Base-by-base conservation (phyloP, 2,113 vertebrate genomes). In the Scytalopus superciliaris region DNA sequence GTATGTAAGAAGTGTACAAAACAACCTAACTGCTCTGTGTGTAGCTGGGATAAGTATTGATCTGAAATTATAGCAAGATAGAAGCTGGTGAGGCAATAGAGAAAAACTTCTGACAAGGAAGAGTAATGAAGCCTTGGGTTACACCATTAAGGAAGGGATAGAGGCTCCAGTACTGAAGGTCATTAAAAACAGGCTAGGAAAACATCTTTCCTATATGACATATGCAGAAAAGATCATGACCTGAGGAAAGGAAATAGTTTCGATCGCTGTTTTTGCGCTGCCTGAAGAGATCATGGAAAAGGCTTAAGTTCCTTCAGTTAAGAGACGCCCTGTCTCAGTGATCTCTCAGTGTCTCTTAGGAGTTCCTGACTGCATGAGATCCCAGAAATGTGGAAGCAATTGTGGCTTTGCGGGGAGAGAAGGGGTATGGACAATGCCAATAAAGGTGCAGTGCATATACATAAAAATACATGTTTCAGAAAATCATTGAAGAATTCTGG, bases 311-410 rank as follows among this genome's bases (percentile, higher is more conserved):
- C 25, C 17, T 69, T 73, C 50, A 14, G 5, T 63, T 81, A 39
- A 49, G 37, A 72, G 19, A 50, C 3, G 3, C 2, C 10, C 4
- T 33, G 1, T 47, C 25, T 87, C 23, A 9, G 22, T 28, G 28
- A 53, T 19, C 2, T 86, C 10, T 72, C 27, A 39, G 4, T 56
- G 8, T 84, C 9, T 60, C 24, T 66, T 49, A 62, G 19, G 37
- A 80, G 49, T 66, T 80, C 19, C 30, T 63, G 16, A 28, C 44
- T 0, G 0, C 2, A 0, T 44, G 39, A 60, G 19, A 35, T 40
- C 19, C 66, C 74, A 31, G 39, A 81, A 84, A 78, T 5, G 1
- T 56, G 9, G 10, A 81, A 62, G 14, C 9, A 37, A 3, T 39
- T 91, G 18, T 50, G 44, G 12, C 14, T 75, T 42, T 42, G 17